Evolutionary conservation across 2,797 vertebrate genomes (phyloP).

Genomic region (Hippoglossus hippoglossus): DNA sequence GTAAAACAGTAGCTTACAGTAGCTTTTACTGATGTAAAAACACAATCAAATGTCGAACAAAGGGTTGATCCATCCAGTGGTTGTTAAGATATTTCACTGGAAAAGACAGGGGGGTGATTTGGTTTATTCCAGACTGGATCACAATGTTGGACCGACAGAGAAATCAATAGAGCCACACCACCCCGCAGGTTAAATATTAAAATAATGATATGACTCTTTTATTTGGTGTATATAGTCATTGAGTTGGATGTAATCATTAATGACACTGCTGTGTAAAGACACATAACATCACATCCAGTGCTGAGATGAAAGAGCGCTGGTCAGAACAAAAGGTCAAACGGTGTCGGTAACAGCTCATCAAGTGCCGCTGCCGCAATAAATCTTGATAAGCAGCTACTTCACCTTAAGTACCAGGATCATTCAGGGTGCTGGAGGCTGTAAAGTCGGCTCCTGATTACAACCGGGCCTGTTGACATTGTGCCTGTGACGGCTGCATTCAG

Average conservation of each 20-base stretch:
- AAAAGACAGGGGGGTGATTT: background rate
- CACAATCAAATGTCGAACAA: no score
- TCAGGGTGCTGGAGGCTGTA: slow-evolving; percentile 29
- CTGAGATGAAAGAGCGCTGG: slow-evolving; percentile 5
- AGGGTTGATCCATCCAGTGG: background rate
- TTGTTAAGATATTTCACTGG: background rate
- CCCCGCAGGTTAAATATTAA: background rate
- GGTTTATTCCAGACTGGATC: background rate
- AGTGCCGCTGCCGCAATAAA: slow-evolving; percentile 28
- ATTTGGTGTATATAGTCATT: slow-evolving; percentile 37
- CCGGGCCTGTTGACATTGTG: slow-evolving; percentile 4
- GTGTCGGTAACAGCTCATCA: slow-evolving; percentile 45
- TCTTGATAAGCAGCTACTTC: slow-evolving; percentile 57
- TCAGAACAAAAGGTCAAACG: slow-evolving; percentile 53
- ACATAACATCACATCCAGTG: background rate
- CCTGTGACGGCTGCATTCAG: background rate
- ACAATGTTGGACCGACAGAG: background rate
- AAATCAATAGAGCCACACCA: background rate
- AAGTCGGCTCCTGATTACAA: slow-evolving; percentile 37
- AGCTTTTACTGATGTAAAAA: no score
- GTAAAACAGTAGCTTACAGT: no score
- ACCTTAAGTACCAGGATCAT: slow-evolving; percentile 23
- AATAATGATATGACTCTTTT: slow-evolving; percentile 14
- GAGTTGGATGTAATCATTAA: slow-evolving; percentile 47
- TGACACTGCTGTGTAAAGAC: slow-evolving; percentile 33